Evolutionary conservation across 2,888 invertebrate genomes (phyloP).

Genomic region (Chrysina gloriosa): DNA sequence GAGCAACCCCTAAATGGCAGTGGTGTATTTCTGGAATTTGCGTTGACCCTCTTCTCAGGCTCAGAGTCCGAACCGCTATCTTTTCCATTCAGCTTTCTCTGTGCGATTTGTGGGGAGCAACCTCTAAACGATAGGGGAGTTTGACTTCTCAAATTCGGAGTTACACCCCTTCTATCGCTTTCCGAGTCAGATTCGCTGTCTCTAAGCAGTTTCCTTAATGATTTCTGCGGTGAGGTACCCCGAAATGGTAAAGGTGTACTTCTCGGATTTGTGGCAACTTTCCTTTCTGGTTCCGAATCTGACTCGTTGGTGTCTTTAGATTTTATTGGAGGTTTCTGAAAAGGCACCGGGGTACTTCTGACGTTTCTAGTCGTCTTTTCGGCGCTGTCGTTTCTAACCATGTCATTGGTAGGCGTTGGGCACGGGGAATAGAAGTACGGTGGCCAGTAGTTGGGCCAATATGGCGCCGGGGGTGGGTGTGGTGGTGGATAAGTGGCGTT

Average conservation of each 20-base stretch:
- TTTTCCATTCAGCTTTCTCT: not conserved
- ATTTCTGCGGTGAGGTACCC: constrained; percentile 27
- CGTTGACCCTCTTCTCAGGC: not conserved
- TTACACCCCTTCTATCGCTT: constrained; percentile 24
- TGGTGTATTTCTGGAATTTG: constrained; percentile 34
- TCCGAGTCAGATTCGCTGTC: constrained; percentile 41
- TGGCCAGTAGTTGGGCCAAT: constrained; percentile 57
- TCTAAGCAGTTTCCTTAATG: not conserved
- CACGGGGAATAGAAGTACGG: constrained; percentile 40
- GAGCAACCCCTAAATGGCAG: constrained; percentile 39
- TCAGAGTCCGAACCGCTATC: constrained; percentile 13
- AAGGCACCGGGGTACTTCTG: constrained; percentile 34
- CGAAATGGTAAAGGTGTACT: constrained; percentile 32
- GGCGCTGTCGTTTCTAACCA: constrained; percentile 33
- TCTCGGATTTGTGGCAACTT: constrained; percentile 34
- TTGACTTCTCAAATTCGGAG: constrained; percentile 33
- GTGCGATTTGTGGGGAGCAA: constrained; percentile 23
- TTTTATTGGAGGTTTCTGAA: constrained; percentile 19
- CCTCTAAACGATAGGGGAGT: constrained; percentile 37
- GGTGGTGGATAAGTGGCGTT: constrained; percentile 49
- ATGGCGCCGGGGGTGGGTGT: constrained; percentile 51
- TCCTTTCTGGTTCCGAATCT: constrained; percentile 39
- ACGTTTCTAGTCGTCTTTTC: constrained; percentile 20
- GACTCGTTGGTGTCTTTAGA: constrained; percentile 25
- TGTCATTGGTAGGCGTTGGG: constrained; percentile 42